A percentile compares a stretch with the other conserved stretches of the same genome.
These are phyloP conservation scores for Drosophila rhopaloa DNA, from an alignment of 1,140 invertebrate genomes.

Conservation along the genomic window DNA sequence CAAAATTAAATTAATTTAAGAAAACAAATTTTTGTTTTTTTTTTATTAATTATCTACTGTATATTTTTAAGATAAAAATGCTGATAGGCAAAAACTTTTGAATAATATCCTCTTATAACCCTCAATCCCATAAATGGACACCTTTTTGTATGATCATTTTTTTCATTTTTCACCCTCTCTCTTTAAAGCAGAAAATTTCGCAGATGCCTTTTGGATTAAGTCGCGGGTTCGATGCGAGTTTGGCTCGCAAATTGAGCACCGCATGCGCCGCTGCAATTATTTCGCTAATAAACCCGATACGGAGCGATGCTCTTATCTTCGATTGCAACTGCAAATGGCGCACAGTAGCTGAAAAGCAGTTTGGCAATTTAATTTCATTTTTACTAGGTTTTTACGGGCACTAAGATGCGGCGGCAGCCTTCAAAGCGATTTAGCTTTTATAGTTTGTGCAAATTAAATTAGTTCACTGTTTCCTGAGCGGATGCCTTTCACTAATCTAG, in stretches of 20 bases:
- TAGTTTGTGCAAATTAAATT: conserved; percentile 13
- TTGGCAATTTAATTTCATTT: conserved; percentile 50
- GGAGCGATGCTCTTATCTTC: conserved; percentile 41
- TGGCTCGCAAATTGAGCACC: conserved; percentile 61
- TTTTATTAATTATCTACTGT: too few relatives aligned
- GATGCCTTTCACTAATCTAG: conserved; percentile 7
- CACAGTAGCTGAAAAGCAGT: conserved; percentile 20
- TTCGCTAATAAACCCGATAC: conserved; percentile 65
- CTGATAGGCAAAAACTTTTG: too few relatives aligned
- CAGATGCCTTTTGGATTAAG: conserved; percentile 27
- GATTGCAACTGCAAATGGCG: conserved; percentile 44
- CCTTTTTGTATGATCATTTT: too few relatives aligned
- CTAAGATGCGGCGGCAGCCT: conserved; percentile 1
- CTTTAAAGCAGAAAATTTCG: neutral
- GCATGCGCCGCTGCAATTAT: conserved; percentile 70
- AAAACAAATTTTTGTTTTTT: too few relatives aligned
- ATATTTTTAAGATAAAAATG: too few relatives aligned
- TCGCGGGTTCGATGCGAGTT: conserved; percentile 11
- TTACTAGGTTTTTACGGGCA: conserved; percentile 24
- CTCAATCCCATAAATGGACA: too few relatives aligned
- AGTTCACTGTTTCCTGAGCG: neutral
- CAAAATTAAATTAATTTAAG: too few relatives aligned
- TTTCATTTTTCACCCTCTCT: too few relatives aligned
- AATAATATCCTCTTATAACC: too few relatives aligned
- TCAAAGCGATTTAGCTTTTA: conserved; percentile 3